phyloP scores from a whole-genome alignment of 2,113 vertebrate genomes.

The Bos javanicus region DNA sequence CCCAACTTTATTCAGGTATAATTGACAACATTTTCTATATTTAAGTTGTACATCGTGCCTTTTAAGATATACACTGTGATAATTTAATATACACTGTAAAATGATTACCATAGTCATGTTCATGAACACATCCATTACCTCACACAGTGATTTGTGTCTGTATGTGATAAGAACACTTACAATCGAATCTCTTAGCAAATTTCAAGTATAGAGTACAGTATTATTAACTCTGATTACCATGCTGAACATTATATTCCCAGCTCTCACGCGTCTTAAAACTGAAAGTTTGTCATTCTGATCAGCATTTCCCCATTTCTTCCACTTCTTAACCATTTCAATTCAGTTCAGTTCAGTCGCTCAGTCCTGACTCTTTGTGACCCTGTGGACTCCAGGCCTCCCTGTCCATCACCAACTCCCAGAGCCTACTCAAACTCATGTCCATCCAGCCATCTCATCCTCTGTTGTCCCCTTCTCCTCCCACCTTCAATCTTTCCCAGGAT shows the following conservation, averaged over 20 bases:
- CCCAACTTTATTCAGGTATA: not conserved
- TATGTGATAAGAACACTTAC: not conserved
- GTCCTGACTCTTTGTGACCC: not conserved
- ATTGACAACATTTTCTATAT: not conserved
- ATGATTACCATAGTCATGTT: not conserved
- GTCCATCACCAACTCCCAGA: not conserved
- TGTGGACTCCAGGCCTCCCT: not conserved
- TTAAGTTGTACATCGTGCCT: not conserved
- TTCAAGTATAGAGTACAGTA: not conserved
- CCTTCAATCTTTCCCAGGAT: not conserved
- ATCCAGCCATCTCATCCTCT: not conserved
- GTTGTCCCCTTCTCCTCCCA: not conserved
- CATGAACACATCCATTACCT: not conserved
- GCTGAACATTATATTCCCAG: not conserved
- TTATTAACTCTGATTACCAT: not conserved
- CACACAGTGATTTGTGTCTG: not conserved
- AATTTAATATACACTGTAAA: not conserved
- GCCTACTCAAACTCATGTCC: not conserved
- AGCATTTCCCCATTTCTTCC: not conserved
- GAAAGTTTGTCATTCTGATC: not conserved
- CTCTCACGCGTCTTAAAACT: not conserved
- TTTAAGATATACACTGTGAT: not conserved
- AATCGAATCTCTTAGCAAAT: not conserved
- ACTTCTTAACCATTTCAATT: not conserved
- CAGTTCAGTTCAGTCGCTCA: not conserved